Conservation (phyloP, 2,888 invertebrate species). For the Dromius quadrimaculatus region DNA sequence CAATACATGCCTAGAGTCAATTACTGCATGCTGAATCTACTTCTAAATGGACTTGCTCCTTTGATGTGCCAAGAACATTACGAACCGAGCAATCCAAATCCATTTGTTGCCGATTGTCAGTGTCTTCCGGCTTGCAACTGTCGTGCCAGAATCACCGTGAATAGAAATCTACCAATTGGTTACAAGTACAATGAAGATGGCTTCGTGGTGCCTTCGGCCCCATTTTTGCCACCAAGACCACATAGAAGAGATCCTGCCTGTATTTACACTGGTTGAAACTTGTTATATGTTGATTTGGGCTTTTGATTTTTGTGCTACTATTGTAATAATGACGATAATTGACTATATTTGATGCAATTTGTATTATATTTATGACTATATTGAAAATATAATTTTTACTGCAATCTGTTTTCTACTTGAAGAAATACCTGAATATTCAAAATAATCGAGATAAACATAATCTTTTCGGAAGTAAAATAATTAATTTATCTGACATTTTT, state of each 20-base stretch:
- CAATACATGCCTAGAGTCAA: constrained; percentile 18
- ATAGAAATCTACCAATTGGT: constrained; percentile 43
- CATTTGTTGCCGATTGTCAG: neutral
- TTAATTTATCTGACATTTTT: too few relatives aligned
- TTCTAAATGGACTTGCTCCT: constrained; percentile 32
- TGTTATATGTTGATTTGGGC: neutral
- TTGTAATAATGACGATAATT: constrained; percentile 6
- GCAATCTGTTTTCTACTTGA: too few relatives aligned
- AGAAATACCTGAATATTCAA: too few relatives aligned
- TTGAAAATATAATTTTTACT: neutral
- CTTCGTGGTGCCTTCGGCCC: constrained; percentile 6
- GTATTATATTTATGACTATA: neutral
- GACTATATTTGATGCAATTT: too few relatives aligned
- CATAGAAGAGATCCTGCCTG: constrained; percentile 15
- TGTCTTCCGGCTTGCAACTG: constrained; percentile 32
- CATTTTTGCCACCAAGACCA: neutral
- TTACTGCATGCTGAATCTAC: constrained; percentile 30
- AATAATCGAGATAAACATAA: too few relatives aligned
- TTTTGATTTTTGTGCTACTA: neutral
- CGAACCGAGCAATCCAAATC: neutral
- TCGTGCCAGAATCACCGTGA: neutral
- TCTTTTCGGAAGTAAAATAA: too few relatives aligned
- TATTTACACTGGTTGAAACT: constrained; percentile 30
- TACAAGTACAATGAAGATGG: constrained; percentile 36
- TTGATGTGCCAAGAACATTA: constrained; percentile 11